These are phyloP conservation scores for Chrysopilus asiliformis DNA, from an alignment of 2,888 invertebrate species.

Conservation along the genomic window DNA sequence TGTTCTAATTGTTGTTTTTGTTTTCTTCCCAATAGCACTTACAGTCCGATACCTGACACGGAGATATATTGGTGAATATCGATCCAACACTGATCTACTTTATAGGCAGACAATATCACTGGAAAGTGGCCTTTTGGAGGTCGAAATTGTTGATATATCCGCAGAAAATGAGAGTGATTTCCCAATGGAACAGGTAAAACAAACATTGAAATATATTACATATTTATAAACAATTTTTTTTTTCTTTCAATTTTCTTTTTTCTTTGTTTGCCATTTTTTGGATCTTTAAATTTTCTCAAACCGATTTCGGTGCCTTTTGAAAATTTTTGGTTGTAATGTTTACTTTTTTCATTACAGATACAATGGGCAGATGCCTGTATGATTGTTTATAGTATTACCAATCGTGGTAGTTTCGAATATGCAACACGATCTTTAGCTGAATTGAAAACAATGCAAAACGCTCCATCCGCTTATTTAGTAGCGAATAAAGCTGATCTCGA, in stretches of 20 bases:
- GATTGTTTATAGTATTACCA: constrained; percentile 64
- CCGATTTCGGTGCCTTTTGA: too few species aligned
- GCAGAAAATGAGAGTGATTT: constrained; percentile 49
- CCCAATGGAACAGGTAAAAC: constrained; percentile 42
- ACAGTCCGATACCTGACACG: constrained; percentile 66
- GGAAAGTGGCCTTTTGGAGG: constrained; percentile 56
- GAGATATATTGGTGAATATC: constrained; percentile 67
- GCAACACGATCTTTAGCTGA: constrained; percentile 49
- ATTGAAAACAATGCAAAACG: constrained; percentile 41
- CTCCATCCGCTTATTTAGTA: constrained; percentile 46
- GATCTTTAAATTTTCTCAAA: too few species aligned
- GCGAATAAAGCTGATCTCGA: constrained; percentile 72
- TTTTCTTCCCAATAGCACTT: constrained; percentile 41
- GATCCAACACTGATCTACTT: constrained; percentile 67
- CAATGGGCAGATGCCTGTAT: constrained; percentile 70
- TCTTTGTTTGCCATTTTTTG: too few species aligned
- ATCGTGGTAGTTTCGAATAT: constrained; percentile 54
- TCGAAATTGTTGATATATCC: constrained; percentile 68
- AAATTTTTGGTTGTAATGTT: constrained; percentile 1
- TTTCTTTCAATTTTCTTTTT: neutral
- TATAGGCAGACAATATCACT: constrained; percentile 57
- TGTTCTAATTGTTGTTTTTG: neutral
- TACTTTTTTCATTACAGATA: constrained; percentile 30
- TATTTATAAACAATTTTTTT: constrained; percentile 1
- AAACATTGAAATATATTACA: too few species aligned